Evolutionary conservation across 2,797 vertebrate species (phyloP).

Genomic region (Pygocentrus nattereri): DNA sequence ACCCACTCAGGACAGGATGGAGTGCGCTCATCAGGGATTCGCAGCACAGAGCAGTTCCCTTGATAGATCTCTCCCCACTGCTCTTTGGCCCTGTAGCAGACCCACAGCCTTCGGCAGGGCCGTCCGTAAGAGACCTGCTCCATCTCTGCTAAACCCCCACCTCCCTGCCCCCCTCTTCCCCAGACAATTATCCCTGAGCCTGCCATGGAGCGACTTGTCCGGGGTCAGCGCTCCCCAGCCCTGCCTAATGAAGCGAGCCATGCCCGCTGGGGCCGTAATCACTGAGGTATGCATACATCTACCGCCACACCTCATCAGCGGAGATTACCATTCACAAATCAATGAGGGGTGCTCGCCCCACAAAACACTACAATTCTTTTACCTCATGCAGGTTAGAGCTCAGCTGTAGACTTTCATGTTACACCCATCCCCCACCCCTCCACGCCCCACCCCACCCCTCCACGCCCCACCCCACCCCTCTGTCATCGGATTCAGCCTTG

Average conservation of each 20-base stretch:
- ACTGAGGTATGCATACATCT: conserved; percentile 77
- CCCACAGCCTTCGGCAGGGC: conserved; percentile 45
- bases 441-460: background rate
- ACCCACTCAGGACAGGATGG: conserved; percentile 4
- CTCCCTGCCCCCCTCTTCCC: conserved; percentile 8
- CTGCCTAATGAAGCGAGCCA: conserved; percentile 75
- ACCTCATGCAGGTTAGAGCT: conserved; percentile 36
- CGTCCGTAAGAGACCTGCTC: conserved; percentile 54
- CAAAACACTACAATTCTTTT: conserved; percentile 73
- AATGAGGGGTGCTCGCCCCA: conserved; percentile 75
- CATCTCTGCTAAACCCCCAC: conserved; percentile 72
- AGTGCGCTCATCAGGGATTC: conserved; percentile 56
- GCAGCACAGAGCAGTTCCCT: conserved; percentile 42
- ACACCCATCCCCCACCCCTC: background rate
- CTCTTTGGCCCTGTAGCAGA: conserved; percentile 46
- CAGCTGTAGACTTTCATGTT: conserved; percentile 28
- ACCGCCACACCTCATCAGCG: conserved; percentile 81
- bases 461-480: too few relatives aligned
- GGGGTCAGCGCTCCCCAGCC: conserved; percentile 55
- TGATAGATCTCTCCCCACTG: conserved; percentile 51
- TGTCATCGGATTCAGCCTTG: background rate
- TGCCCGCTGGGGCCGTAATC: conserved; percentile 74
- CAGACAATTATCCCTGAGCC: conserved; percentile 76
- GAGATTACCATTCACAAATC: conserved; percentile 81
- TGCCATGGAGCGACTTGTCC: conserved; percentile 51